Base-by-base conservation (phyloP, 2,888 invertebrate genomes). In the Heliothis peltigera region DNA sequence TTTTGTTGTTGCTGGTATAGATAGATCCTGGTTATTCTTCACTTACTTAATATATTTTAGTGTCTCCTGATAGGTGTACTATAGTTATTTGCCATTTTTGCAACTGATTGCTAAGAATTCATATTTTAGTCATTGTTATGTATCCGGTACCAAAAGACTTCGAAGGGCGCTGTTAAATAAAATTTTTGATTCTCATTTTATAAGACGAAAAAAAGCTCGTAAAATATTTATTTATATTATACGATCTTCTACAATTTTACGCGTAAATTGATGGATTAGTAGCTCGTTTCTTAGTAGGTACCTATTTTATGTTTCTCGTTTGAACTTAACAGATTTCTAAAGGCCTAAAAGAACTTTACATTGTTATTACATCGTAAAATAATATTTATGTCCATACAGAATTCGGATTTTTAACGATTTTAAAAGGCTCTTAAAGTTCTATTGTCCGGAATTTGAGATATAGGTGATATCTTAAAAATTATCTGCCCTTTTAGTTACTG, bases 281-380 rank as follows among this genome's bases (percentile, higher is more conserved):
- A 54, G 53, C 53, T 67, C 78, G 49, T 77, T 77, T 56, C 46
- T n/a, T 19, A 25, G 22, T 56, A 32, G 8, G n/a, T n/a, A n/a
- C 25, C 25, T 25, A 43, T 55, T 73, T 77, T 77, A 71, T 59
- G 62, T 59, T 59, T 52, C 57, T 73, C 74, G 48, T 73, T 66
- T 73, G 32, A 49, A 46, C 55, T 62, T 77, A 73, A 66, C 54
- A 61, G 78, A 54, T 56, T 77, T 73, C 66, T 61, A 73, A 58
- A 66, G 54, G 42, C 67, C 66, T 66, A 47, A 46, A 53, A 58
- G 47, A 62, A 32, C 61, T 73, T 66, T 62, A 72, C 61, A 73
- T 43, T 59, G 48, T 77, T 73, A 77, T 56, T 48, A 49, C 46
- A n/a, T 73, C 74, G 47, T 74, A 67, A 77, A 74, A 73, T 56